Base-by-base conservation (phyloP, 2,888 invertebrate species). In the Minunthozetes semirufus region DNA sequence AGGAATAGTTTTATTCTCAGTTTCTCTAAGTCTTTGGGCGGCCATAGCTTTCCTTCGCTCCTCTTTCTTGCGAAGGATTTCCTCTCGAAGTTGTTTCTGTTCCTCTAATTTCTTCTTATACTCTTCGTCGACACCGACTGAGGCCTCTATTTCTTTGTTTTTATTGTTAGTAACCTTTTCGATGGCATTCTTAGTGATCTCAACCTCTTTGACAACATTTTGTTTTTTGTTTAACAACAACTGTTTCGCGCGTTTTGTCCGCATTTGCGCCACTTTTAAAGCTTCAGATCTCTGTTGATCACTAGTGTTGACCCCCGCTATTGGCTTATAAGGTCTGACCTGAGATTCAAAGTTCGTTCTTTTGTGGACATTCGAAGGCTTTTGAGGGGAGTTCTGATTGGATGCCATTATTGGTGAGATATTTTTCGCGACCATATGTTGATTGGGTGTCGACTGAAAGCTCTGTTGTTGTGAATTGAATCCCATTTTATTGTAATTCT, bases 81-180 rank as follows among this genome's bases (percentile, higher is more conserved):
- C 46, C 27, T 75, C 72, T 6, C 75, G 56, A 8, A 72, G 46
- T 17, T 27, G 19, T 42, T 75, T 75, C 38, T 61, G 59, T 72
- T 72, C 42, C 25, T 75, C 50, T 59, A 72, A 19, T 63, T 75
- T 75, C 27, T 59, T 27, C 22, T 56, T 75, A 33, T 72, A 75
- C 29, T 75, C 75, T 29, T 75, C 75, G 29, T 75, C 63, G 50
- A 75, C 72, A 27, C 75, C 75, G 29, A 75, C 61, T 4, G 50
- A 6, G n/a, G 53, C 72, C 56, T 72, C 71, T 5, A 75, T 75
- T 46, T 71, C 72, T 53, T 17, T 33, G 13, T 70, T 22, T 5
- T 22, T 13, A 0, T 11, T 38, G 33, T 63, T 13, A 9, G 4
- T 66, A 15, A 5, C 22, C 9, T 15, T 15, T 33, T 27, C 22